Evolutionary conservation across 1,140 invertebrate genomes (phyloP).

Genomic region (Anthonomus grandis): DNA sequence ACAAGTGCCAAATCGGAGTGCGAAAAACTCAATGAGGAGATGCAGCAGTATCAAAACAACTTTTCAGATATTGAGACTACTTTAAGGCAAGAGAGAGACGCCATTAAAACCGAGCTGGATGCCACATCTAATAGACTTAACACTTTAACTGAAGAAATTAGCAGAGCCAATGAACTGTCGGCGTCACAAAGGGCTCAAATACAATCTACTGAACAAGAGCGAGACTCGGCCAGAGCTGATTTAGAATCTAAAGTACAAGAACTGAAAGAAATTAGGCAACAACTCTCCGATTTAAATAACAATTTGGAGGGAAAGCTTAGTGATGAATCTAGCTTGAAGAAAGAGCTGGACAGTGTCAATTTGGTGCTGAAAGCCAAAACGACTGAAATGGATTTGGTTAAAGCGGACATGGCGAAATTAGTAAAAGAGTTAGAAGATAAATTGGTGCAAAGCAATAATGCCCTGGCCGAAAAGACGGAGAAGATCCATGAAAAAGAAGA

Average conservation of each 20-base stretch:
- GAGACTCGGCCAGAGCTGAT: background rate
- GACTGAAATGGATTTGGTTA: conserved; percentile 5
- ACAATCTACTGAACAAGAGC: background rate
- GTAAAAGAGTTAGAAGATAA: conserved; percentile 15
- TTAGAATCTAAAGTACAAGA: background rate
- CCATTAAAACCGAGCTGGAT: background rate
- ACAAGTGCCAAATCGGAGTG: background rate
- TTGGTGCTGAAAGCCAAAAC: background rate
- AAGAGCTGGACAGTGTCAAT: conserved; percentile 6
- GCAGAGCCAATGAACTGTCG: no score
- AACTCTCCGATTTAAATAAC: conserved; percentile 15
- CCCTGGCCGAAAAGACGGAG: conserved; percentile 16
- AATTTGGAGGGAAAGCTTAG: conserved; percentile 18
- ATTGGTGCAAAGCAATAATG: conserved; percentile 1
- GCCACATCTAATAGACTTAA: no score
- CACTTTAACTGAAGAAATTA: no score
- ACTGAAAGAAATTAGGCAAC: conserved; percentile 27
- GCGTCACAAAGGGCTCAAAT: no score
- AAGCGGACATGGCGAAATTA: conserved; percentile 11
- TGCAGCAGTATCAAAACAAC: conserved; percentile 20
- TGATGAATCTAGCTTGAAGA: conserved; percentile 8
- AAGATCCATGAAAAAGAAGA: conserved; percentile 8
- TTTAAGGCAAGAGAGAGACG: conserved; percentile 18
- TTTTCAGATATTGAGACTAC: conserved; percentile 17
- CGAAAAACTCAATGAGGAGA: conserved; percentile 14